Base-by-base conservation (phyloP, 2,888 invertebrate genomes). In the Melanotus villosus region DNA sequence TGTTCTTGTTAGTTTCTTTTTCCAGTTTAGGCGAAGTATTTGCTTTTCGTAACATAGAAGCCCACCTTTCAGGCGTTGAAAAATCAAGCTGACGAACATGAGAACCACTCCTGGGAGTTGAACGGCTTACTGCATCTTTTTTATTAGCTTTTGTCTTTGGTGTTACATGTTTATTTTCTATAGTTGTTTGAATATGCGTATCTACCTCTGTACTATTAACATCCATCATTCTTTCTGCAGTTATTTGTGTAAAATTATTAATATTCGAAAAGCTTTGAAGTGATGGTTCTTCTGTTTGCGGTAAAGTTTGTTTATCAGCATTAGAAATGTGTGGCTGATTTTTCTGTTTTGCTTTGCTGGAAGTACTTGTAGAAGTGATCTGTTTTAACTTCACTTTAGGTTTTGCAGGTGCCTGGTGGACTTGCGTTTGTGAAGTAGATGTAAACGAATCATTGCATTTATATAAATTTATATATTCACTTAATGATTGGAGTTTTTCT, bases 21-120 rank as follows among this genome's bases (percentile, higher is more conserved):
- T 63, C 18, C 6, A 19, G 23, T 32, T 58, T 54, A 34, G 43
- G n/a, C 14, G 45, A 21, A 1, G 34, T 52, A 32, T 30, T 18
- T 16, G 34, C 30, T 2, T 16, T 7, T 32, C 52, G 32, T 12
- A 16, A n/a, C 18, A 23, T 7, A 12, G 64, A 19, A 7, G n/a
- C 12, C 12, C 54, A 62, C 16, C 14, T 75, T 12, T 72, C 57
- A 0, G 80, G 80, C 1, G 78, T 76, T 1, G 81, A 77, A 72
- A 82, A 82, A 66, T 82, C 76, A 19, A 82, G 70, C 45, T 79
- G 79, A 16, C 82, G 73, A 34, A 81, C 74, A 60, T 81, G 81
- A 5, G 80, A 80, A 32, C 76, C 74, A 62, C 52, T 70, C 57
- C 68, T 60, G n/a, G 73, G 71, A 23, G 70, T 67, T 16, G 70